Evolutionary conservation across 2,113 vertebrate species (phyloP).

Genomic region (Zingel zingel): DNA sequence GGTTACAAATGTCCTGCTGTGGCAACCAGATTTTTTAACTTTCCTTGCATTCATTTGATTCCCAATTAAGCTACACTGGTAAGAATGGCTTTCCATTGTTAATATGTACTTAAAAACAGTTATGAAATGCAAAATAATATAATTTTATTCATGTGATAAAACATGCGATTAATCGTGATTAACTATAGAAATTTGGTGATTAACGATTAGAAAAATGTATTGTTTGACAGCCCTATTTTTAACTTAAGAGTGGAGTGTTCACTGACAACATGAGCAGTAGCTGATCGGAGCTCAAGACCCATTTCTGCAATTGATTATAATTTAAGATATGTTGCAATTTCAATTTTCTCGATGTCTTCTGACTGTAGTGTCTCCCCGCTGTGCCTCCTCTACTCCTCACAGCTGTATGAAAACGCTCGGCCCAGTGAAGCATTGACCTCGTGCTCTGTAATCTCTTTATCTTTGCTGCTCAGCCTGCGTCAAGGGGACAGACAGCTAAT

Average conservation of each 20-base stretch:
- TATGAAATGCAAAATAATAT: too few relatives aligned
- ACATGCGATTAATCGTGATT: too few relatives aligned
- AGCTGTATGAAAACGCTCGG: conserved; percentile 42
- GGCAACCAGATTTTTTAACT: too few relatives aligned
- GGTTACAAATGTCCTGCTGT: too few relatives aligned
- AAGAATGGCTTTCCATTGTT: too few relatives aligned
- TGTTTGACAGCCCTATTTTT: too few relatives aligned
- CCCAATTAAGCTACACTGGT: too few relatives aligned
- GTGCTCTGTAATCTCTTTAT: conserved; percentile 74
- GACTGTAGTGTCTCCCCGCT: background rate
- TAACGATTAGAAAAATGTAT: too few relatives aligned
- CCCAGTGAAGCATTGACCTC: conserved; percentile 24
- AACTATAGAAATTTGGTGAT: too few relatives aligned
- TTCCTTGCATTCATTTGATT: too few relatives aligned
- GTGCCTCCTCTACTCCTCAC: conserved; percentile 34
- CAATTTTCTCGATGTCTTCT: background rate
- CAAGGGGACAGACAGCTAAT: conserved; percentile 66
- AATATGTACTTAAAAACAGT: too few relatives aligned
- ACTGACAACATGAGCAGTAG: background rate
- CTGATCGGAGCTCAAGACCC: background rate
- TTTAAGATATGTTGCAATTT: background rate
- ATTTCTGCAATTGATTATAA: background rate
- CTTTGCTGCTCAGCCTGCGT: conserved; percentile 49
- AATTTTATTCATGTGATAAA: too few relatives aligned
- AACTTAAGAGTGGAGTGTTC: background rate